Evolutionary conservation across 2,797 vertebrate genomes (phyloP).

Genomic region (Todus mexicanus): DNA sequence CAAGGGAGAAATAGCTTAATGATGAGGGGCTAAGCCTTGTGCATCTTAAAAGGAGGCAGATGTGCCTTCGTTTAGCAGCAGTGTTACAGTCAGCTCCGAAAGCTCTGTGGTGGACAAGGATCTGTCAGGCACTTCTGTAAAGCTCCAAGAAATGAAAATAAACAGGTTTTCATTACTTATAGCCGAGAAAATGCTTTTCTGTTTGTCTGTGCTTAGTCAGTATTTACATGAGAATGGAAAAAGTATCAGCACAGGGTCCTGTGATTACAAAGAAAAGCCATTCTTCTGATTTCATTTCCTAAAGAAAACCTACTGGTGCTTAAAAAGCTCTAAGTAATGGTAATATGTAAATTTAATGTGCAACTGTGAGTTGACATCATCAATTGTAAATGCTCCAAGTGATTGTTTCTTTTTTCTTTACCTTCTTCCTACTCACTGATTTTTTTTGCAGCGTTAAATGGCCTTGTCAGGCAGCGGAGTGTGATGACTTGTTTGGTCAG

Average conservation of each 20-base stretch:
- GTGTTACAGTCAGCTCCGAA: neutral
- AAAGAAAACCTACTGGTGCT: neutral
- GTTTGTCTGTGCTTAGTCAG: neutral
- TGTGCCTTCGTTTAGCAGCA: neutral
- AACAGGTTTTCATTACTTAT: accelerated
- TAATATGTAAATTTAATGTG: neutral
- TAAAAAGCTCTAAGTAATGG: neutral
- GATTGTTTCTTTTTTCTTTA: neutral
- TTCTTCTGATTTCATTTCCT: neutral
- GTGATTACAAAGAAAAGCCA: neutral
- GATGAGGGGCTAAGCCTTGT: conserved; percentile 59
- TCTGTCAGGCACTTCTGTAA: neutral
- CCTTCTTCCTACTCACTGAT: neutral
- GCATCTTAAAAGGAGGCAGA: neutral
- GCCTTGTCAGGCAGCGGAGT: neutral
- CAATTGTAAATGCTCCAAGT: neutral
- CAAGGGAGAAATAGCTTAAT: conserved; percentile 81
- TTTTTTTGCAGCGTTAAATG: neutral
- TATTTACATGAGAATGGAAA: neutral
- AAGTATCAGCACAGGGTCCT: neutral
- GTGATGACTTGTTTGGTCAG: conserved; percentile 15
- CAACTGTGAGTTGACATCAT: neutral
- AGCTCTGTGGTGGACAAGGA: neutral
- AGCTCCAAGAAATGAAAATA: neutral
- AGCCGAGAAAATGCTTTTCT: neutral